Conservation (phyloP, 2,113 vertebrate species). For the Nansenia antarctica region DNA sequence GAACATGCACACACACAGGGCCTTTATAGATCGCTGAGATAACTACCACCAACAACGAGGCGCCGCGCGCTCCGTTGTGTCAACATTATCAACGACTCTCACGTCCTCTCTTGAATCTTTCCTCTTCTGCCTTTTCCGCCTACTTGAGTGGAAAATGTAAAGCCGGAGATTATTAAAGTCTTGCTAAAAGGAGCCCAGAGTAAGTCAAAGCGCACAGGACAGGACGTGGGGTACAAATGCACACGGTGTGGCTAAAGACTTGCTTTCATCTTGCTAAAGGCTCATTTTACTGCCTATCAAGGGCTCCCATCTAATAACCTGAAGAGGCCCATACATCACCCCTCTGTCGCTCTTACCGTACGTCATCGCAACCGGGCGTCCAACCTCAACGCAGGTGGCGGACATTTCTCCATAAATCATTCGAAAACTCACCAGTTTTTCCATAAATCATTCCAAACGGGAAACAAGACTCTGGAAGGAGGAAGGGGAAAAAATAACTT, state of each 20-base stretch:
- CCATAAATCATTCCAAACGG: too few species aligned
- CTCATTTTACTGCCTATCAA: slow-evolving; percentile 41
- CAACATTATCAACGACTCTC: slow-evolving; percentile 7
- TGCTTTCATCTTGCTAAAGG: slow-evolving; percentile 47
- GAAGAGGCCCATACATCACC: slow-evolving; percentile 24
- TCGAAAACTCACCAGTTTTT: slow-evolving; percentile 23
- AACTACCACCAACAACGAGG: slow-evolving; percentile 9
- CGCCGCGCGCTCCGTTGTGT: slow-evolving; percentile 13
- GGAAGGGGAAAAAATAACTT: too few species aligned
- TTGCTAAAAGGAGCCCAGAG: slow-evolving; percentile 34
- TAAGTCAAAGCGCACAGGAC: slow-evolving; percentile 30
- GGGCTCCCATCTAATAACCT: slow-evolving; percentile 28
- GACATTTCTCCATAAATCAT: slow-evolving; percentile 57
- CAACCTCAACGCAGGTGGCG: slow-evolving; percentile 34
- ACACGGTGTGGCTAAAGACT: slow-evolving; percentile 35
- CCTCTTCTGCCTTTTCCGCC: slow-evolving; percentile 6
- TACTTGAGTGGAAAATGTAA: slow-evolving; percentile 34
- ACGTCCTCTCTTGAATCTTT: neutral
- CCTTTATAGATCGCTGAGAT: slow-evolving; percentile 33
- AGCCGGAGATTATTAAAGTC: slow-evolving; percentile 50
- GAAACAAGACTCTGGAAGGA: too few species aligned
- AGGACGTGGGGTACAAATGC: slow-evolving; percentile 22
- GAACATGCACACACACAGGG: neutral
- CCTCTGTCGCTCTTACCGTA: neutral
- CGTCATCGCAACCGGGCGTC: slow-evolving; percentile 11